Evolutionary conservation across 2,797 vertebrate species (phyloP), one percentile per base, ranked within the genome.

Genomic region (Oreochromis mossambicus): DNA sequence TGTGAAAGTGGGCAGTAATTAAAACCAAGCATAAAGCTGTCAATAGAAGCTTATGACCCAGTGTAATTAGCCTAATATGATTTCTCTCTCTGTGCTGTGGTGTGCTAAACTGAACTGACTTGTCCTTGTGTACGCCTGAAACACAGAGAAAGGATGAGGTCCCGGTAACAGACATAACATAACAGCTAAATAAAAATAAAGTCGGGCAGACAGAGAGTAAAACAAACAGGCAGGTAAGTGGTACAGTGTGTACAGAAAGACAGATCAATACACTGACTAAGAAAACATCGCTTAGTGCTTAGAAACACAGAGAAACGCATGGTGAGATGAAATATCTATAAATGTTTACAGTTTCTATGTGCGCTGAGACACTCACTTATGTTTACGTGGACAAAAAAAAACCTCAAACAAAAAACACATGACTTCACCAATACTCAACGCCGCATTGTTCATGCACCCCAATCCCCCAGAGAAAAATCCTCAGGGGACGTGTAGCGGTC

Each of bases 401-500:
- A 1, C 1, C 10, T 19, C 61, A 63, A 63, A 63, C 61, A 63
- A 63, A 63, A 83, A 68, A 89, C 77, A 80, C 83, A 84, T 41
- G 78, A 84, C 68, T 80, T 86, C 50, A 81, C 82, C 36, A 41
- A 90, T 89, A 85, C 81, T 86, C 19, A 87, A 78, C 76, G 41
- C 58, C 81, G 92, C 86, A 86, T 92, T 93, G 94, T 95, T 95
- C 93, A 92, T 88, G 92, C 94, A 82, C 63, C 88, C 87, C 88
- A 85, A 21, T 87, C 97, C 96, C 96, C 86, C 91, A 88, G 95
- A 81, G 89, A 76, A 83, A 86, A 89, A 92, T 97, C 97, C 97
- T 91, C 55, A 96, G 94, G 97, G 96, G 96, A 97, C 96, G 95
- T 97, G 97, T 97, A 97, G 97, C 97, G 97, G 96, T 95, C 97